These are phyloP conservation scores for Alectura lathami DNA, from an alignment of 2,113 vertebrate genomes.

Conservation along the genomic window DNA sequence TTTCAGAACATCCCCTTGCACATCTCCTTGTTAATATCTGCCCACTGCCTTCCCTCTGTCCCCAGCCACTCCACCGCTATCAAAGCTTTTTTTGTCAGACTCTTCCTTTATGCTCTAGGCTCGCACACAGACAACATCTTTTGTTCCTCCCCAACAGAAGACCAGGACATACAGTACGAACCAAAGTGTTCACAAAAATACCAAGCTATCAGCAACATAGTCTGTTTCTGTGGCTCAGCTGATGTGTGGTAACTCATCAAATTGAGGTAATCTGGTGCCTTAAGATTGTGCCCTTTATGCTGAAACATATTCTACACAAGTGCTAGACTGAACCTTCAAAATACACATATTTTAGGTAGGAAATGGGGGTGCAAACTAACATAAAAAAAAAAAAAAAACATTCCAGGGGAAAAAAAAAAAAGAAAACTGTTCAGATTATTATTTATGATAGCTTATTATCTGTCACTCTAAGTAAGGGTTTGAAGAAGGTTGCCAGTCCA, in stretches of 20 bases:
- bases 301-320: background rate
- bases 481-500: background rate
- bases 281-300: rapidly evolving
- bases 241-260: background rate
- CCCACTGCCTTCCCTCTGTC: background rate
- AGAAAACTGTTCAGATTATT: background rate
- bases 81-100: background rate
- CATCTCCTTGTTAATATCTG: background rate
- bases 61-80: background rate
- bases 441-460: background rate
- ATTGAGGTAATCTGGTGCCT: background rate
- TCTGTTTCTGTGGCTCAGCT: background rate
- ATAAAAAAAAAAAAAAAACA: background rate
- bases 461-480: background rate
- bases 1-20: background rate
- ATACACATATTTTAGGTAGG: background rate
- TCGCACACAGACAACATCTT: background rate
- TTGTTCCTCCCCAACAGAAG: background rate
- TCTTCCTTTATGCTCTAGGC: background rate
- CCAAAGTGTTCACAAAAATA: background rate
- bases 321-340: background rate
- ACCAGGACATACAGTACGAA: background rate
- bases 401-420: background rate
- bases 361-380: background rate
- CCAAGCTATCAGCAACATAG: background rate